These are phyloP conservation scores for Aradophagus sp. DNA, from an alignment of 1,140 invertebrate genomes.

Conservation along the genomic window DNA sequence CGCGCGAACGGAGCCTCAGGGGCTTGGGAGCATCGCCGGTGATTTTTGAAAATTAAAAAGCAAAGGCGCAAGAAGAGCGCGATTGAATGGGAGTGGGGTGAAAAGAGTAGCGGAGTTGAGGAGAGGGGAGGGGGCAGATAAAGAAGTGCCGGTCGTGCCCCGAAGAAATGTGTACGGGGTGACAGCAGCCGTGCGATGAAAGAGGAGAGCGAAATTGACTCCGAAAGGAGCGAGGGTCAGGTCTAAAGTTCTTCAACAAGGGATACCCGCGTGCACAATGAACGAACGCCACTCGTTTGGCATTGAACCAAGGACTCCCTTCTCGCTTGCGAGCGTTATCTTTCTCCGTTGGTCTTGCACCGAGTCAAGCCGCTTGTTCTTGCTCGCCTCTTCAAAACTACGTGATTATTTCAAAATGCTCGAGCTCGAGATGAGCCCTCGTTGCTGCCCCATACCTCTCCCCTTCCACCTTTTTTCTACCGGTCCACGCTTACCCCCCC, in stretches of 20 bases:
- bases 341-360: slow-evolving; percentile 33
- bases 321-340: slow-evolving; percentile 27
- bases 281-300: slow-evolving; percentile 65
- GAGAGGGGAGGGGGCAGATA: slow-evolving; percentile 14
- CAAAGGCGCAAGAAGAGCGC: not conserved
- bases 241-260: slow-evolving; percentile 59
- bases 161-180: slow-evolving; percentile 14
- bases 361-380: slow-evolving; percentile 55
- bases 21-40: slow-evolving; percentile 1
- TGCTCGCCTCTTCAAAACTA: slow-evolving; percentile 68
- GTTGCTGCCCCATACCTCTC: not conserved
- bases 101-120: no score
- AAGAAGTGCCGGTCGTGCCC: slow-evolving; percentile 22
- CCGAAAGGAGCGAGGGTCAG: slow-evolving; percentile 42
- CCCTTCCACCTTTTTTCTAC: no score
- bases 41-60: slow-evolving; percentile 38
- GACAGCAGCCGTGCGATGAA: slow-evolving; percentile 31
- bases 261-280: slow-evolving; percentile 61
- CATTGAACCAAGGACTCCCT: slow-evolving; percentile 66
- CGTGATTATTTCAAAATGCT: slow-evolving; percentile 73
- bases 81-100: no score
- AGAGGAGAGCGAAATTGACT: slow-evolving; percentile 44
- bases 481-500: not conserved
- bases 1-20: not conserved
- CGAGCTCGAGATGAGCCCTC: slow-evolving; percentile 60